A percentile compares a stretch with the other conserved stretches of the same genome.
Conservation (phyloP, 2,113 vertebrate species). For the Muntiacus reevesi region DNA sequence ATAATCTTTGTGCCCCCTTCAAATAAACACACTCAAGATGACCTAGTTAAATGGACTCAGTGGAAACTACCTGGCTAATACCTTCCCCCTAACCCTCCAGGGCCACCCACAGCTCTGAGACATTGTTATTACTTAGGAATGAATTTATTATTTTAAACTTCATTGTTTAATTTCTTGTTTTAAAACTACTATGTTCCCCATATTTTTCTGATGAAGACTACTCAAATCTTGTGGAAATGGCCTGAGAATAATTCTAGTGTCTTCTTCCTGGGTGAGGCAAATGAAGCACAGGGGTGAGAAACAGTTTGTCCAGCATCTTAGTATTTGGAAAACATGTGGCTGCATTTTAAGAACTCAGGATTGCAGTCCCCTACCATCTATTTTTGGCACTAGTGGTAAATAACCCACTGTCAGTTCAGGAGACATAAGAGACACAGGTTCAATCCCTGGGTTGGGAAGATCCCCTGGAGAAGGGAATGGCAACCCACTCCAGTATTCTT, state of each 20-base stretch:
- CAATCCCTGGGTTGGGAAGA: neutral
- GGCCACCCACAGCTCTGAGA: neutral
- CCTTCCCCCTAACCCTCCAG: fast-evolving
- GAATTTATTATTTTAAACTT: neutral
- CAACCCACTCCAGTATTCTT: neutral
- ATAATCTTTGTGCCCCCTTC: neutral
- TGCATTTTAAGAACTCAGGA: neutral
- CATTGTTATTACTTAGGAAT: neutral
- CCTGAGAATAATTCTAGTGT: neutral
- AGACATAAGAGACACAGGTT: neutral
- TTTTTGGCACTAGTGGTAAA: neutral
- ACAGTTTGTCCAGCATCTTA: neutral
- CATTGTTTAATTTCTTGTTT: neutral
- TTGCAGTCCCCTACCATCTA: neutral
- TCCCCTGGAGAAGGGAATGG: neutral
- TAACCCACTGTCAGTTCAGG: neutral
- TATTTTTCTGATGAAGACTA: neutral
- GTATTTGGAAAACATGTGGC: neutral
- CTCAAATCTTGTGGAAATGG: neutral
- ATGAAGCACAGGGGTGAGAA: neutral
- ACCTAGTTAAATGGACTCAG: neutral
- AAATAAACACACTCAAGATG: neutral
- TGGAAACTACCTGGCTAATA: neutral
- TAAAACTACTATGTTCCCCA: neutral
- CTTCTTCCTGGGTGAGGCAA: neutral